Evolutionary conservation across 2,797 vertebrate species (phyloP), one percentile per base, ranked within the genome.

Genomic region (Apodemus agrarius): DNA sequence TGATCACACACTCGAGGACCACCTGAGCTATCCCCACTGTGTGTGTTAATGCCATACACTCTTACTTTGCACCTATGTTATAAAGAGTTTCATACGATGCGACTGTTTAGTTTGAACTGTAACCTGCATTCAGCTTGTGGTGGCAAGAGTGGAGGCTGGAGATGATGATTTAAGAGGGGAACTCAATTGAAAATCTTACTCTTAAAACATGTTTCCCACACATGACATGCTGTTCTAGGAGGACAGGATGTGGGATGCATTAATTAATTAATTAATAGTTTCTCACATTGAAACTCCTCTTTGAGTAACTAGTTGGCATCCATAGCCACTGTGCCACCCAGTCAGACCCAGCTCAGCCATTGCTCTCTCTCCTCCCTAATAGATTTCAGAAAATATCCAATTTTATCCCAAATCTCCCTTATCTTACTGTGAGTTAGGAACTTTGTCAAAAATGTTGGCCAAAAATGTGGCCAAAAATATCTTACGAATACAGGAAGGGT

Each of bases 1-100:
- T 74, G 6, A 82, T 67, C 90, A 80, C 84, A 29, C 57, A 5
- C 13, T 87, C 59, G 72, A 84, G 40, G 21, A 67, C 59, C 75
- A 90, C 19, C 90, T 59, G 49, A 90, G 61, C 82, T 85, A 76
- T 75, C 80, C 46, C 17, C 31, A n/a, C 52, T 88, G 21, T 4
- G 49, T 65, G 37, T 82, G 52, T n/a, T 90, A 88, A 72, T 92
- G 63, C 13, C 49, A 31, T 88, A 11, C 52, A 34, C n/a, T n/a
- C n/a, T n/a, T n/a, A n/a, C n/a, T n/a, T n/a, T n/a, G n/a, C n/a
- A n/a, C n/a, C n/a, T n/a, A n/a, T n/a, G n/a, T n/a, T n/a, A n/a
- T 57, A 69, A 92, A 91, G 43, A 72, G 31, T 82, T 96, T 90
- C 67, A 90, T 67, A 92, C 89, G 88, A 95, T 49, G n/a, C 37